Evolutionary conservation across 92 coral and sea anemone genomes (phyloP).

Genomic region (Hydrozoanthus gracilis): DNA sequence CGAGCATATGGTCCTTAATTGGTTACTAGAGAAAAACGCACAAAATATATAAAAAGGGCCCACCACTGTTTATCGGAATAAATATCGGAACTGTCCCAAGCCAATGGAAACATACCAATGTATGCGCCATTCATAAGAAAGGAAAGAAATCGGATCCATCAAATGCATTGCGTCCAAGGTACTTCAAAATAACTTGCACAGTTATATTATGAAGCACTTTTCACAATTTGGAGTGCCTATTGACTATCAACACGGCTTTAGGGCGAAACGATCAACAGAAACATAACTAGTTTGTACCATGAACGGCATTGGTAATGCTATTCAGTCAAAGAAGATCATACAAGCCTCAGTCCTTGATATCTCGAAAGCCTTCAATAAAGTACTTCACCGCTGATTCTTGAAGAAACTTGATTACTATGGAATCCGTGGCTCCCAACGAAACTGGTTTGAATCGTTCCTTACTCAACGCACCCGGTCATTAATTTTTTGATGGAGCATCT

Average conservation of each 20-base stretch:
- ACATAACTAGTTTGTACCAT: slow-evolving; percentile 34
- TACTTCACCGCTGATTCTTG: slow-evolving; percentile 17
- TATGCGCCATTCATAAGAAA: background rate
- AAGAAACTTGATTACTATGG: slow-evolving; percentile 26
- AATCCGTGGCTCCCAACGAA: slow-evolving; percentile 36
- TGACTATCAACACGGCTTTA: slow-evolving; percentile 36
- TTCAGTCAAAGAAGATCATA: slow-evolving; percentile 9
- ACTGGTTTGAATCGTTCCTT: slow-evolving; percentile 46
- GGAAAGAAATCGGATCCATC: slow-evolving; percentile 13
- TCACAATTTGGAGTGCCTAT: slow-evolving; percentile 7
- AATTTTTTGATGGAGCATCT: too few species aligned
- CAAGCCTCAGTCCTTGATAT: slow-evolving; percentile 47
- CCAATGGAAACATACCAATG: background rate
- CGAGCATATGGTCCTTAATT: background rate
- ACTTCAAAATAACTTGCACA: slow-evolving; percentile 35
- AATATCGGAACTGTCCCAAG: background rate
- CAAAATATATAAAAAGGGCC: background rate
- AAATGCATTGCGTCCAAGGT: slow-evolving; percentile 30
- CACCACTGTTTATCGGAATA: background rate
- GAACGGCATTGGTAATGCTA: slow-evolving; percentile 48
- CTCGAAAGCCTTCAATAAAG: slow-evolving; percentile 44
- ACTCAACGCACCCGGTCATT: slow-evolving; percentile 21
- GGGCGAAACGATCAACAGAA: slow-evolving; percentile 50
- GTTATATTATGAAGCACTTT: slow-evolving; percentile 48
- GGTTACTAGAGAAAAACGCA: background rate